Percentiles rank a stretch among this genome's conserved stretches.
Conservation (phyloP, 2,888 invertebrate genomes). For the Harpalus rufipes region DNA sequence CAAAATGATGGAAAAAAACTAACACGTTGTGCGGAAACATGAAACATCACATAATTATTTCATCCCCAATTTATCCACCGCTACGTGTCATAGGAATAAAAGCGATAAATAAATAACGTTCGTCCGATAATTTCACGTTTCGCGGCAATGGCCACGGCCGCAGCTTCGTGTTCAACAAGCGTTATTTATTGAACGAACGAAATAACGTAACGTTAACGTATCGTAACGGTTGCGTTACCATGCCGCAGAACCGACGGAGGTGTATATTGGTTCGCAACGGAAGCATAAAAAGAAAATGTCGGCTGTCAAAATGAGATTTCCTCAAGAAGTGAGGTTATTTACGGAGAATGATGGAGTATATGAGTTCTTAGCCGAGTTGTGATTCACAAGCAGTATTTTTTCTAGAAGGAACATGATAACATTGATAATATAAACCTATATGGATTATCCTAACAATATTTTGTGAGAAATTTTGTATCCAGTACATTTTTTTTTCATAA, state of each 20-base stretch:
- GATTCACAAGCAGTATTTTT: constrained; percentile 20
- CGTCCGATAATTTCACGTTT: constrained; percentile 22
- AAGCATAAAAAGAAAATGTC: constrained; percentile 55
- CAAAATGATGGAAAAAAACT: constrained; percentile 37
- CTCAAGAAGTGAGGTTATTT: constrained; percentile 45
- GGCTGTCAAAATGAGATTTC: constrained; percentile 53
- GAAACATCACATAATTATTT: constrained; percentile 57
- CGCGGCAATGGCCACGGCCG: neutral
- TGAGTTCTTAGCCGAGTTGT: neutral
- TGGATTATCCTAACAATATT: neutral
- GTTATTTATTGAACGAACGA: constrained; percentile 37
- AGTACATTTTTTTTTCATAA: neutral
- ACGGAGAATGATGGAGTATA: constrained; percentile 39
- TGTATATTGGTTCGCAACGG: constrained; percentile 31
- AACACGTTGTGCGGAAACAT: constrained; percentile 20
- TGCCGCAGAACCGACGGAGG: neutral
- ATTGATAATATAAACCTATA: neutral
- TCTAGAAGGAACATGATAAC: neutral
- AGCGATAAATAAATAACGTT: constrained; percentile 53
- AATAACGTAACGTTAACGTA: constrained; percentile 46
- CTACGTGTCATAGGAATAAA: constrained; percentile 51
- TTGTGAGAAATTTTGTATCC: neutral
- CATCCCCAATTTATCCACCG: constrained; percentile 47
- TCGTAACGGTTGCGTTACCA: constrained; percentile 22
- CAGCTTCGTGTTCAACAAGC: constrained; percentile 22